Conservation (phyloP, 1,140 invertebrate genomes). For the Aphis gossypii region DNA sequence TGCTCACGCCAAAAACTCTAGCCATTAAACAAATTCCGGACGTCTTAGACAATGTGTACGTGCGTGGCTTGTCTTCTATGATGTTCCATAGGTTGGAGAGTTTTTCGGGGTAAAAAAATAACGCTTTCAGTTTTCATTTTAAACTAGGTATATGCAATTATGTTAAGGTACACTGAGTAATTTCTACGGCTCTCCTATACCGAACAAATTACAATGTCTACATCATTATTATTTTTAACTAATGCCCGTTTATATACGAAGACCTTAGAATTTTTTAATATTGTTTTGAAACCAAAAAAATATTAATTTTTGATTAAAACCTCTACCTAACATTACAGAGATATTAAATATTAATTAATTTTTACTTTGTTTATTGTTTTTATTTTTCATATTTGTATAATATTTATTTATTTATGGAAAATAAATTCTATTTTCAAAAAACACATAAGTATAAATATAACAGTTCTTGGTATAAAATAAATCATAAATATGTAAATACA, state of each 20-base stretch:
- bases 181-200: neutral
- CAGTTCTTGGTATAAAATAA: too few species aligned
- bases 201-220: neutral
- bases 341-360: too few species aligned
- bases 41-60: constrained; percentile 51
- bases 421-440: too few species aligned
- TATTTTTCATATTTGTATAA: too few species aligned
- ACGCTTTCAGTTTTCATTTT: constrained; percentile 52
- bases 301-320: neutral
- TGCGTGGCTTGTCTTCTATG: constrained; percentile 29
- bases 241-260: neutral
- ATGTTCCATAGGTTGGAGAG: neutral
- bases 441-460: too few species aligned
- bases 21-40: constrained; percentile 50
- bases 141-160: neutral
- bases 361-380: too few species aligned
- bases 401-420: too few species aligned
- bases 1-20: neutral
- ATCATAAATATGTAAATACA: too few species aligned
- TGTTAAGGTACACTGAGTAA: too few species aligned
- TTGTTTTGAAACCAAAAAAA: neutral
- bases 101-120: neutral
- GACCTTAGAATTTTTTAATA: neutral
- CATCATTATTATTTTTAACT: constrained; percentile 22
- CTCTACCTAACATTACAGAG: neutral